Evolutionary conservation across 2,888 invertebrate genomes (phyloP), one percentile per base, ranked within the genome.

Genomic region (Adela reaumurella): DNA sequence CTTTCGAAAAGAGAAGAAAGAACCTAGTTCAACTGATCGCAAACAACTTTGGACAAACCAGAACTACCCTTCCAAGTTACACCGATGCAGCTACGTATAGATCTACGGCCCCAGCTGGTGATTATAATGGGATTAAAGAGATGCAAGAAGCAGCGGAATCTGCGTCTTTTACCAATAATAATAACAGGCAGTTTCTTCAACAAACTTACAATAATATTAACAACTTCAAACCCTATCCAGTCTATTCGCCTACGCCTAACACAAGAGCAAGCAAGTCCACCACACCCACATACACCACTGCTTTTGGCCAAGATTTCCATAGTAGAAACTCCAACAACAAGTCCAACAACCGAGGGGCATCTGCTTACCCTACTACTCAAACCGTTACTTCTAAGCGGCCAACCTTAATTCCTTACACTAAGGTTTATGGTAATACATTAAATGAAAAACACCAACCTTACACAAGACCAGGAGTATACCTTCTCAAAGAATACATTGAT

Each of bases 141-240:
- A 82, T 83, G 60, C 90, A 90, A 62, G 81, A 87, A 1, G 82
- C 87, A 0, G 89, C 91, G 8, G 92, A 92, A 67, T 86, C 88
- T 6, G 88, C 89, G 0, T 89, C 91, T 0, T 91, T 92, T 61
- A 84, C 83, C 1, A 82, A 73, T 49, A 76, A 51, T 49, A 52
- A 77, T 52, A 72, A 76, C 54, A 65, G 74, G 49, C 74, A 79
- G 55, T 72, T 65, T 51, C 58, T 77, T 29, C 76, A 80, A 62
- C 68, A 74, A 50, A 43, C 55, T 50, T 72, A 67, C 50, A 64
- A 67, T 54, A 59, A 63, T 55, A 52, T 59, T 57, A 69, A 81
- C 60, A 68, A 74, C 58, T 65, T 68, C 49, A 63, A 74, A 3
- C 77, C 74, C 0, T 77, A 73, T 52, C 76, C 77, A 14, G 73